Evolutionary conservation across 2,797 vertebrate genomes (phyloP).

Genomic region (Sorex maritimensis): DNA sequence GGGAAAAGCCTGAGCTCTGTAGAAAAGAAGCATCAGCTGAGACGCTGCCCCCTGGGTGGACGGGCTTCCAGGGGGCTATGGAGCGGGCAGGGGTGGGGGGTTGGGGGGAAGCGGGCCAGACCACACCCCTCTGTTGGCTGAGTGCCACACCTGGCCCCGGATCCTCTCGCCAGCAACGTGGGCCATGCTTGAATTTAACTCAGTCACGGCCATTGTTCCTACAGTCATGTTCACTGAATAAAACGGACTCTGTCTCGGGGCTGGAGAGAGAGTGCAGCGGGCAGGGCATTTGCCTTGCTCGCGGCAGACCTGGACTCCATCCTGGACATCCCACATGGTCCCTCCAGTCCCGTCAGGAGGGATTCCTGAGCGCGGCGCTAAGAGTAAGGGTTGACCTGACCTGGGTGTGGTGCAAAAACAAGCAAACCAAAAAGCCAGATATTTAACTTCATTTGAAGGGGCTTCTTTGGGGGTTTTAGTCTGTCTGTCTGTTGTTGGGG

Average conservation of each 20-base stretch:
- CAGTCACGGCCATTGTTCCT: not conserved
- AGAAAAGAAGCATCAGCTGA: not conserved
- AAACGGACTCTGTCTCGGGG: not conserved
- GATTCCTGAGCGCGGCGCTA: not conserved
- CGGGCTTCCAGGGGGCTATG: not conserved
- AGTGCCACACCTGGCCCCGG: fast-evolving
- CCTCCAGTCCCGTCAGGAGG: not conserved
- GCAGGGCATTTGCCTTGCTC: not conserved
- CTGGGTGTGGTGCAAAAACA: no score
- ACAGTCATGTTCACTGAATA: not conserved
- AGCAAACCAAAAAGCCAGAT: no score
- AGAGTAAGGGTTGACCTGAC: no score
- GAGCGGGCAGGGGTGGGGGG: not conserved
- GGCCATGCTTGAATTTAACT: conserved; percentile 3
- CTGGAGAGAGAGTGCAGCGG: not conserved
- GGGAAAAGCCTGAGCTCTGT: conserved; percentile 35
- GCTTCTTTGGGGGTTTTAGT: no score
- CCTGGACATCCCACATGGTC: not conserved
- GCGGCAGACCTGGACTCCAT: not conserved
- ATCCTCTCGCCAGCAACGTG: not conserved
- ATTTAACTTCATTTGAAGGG: no score
- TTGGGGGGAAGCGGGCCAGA: not conserved
- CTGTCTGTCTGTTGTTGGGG: no score
- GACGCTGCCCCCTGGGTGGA: not conserved
- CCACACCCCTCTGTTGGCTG: not conserved